A percentile compares a stretch with the other conserved stretches of the same genome.
These are phyloP conservation scores for Polypterus bichir DNA, from an alignment of 2,113 vertebrate species.

Conservation along the genomic window DNA sequence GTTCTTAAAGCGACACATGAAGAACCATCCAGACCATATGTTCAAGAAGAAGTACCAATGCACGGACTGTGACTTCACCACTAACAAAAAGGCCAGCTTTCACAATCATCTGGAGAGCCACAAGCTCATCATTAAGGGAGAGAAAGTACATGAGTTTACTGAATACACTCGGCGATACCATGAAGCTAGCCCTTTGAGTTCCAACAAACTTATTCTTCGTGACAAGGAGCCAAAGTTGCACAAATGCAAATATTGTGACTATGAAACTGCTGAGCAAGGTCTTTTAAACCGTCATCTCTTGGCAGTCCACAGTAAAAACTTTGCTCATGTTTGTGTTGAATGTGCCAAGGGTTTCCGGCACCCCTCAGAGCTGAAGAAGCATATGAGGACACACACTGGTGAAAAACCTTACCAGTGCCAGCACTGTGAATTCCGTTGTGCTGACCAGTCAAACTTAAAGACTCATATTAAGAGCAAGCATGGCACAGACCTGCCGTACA, in stretches of 20 bases:
- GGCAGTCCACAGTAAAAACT: constrained; percentile 94
- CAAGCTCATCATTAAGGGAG: constrained; percentile 83
- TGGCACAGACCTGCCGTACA: constrained; percentile 79
- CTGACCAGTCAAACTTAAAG: constrained; percentile 96
- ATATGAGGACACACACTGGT: constrained; percentile 96
- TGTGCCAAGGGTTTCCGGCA: constrained; percentile 96
- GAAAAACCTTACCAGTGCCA: constrained; percentile 96
- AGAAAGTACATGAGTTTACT: constrained; percentile 70
- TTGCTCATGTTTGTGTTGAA: constrained; percentile 92
- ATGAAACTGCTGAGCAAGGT: constrained; percentile 92
- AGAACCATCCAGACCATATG: constrained; percentile 95
- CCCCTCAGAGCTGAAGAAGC: constrained; percentile 96
- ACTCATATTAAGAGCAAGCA: constrained; percentile 98
- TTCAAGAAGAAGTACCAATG: constrained; percentile 98
- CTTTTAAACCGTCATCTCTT: constrained; percentile 89
- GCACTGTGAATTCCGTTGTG: constrained; percentile 88
- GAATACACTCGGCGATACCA: constrained; percentile 88
- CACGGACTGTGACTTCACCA: constrained; percentile 97
- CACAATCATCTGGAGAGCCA: constrained; percentile 97
- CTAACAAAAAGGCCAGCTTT: constrained; percentile 96
- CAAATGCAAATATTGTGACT: constrained; percentile 97
- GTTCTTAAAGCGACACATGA: constrained; percentile 98
- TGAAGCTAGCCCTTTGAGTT: constrained; percentile 84
- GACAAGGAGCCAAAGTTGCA: constrained; percentile 90
- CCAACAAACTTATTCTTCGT: constrained; percentile 91